phyloP scores from a whole-genome alignment of 2,797 vertebrate genomes.

The Decapterus maruadsi region DNA sequence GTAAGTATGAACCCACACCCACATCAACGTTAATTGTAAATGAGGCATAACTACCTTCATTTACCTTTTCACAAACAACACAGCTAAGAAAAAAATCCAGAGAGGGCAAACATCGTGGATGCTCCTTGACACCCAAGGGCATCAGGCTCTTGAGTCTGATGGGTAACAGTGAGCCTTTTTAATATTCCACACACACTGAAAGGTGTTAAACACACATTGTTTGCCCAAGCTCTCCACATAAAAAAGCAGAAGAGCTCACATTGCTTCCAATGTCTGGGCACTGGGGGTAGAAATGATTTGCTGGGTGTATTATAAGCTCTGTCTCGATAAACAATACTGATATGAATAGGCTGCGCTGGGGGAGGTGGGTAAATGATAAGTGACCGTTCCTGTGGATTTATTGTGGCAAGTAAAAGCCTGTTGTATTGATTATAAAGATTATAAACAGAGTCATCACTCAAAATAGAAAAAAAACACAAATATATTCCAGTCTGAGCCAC shows the following conservation, averaged over 20 bases:
- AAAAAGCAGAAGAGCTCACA: conserved; percentile 53
- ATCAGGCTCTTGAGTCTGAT: conserved; percentile 1
- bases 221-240: conserved; percentile 26
- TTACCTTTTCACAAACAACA: conserved; percentile 24
- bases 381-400: conserved; percentile 28
- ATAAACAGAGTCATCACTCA: conserved; percentile 42
- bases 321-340: conserved; percentile 39
- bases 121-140: conserved; percentile 40
- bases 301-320: conserved; percentile 16
- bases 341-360: conserved; percentile 27
- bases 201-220: conserved; percentile 43
- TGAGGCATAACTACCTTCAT: conserved; percentile 36
- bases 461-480: conserved; percentile 10
- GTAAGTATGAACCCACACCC: not conserved
- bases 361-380: conserved; percentile 33
- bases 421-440: conserved; percentile 37
- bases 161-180: conserved; percentile 23
- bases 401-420: conserved; percentile 28
- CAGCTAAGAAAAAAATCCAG: conserved; percentile 26
- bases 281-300: conserved; percentile 25
- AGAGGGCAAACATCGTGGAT: not conserved
- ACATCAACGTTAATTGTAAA: conserved; percentile 25
- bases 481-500: conserved; percentile 6
- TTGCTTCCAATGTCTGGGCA: conserved; percentile 13
- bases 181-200: conserved; percentile 47